Conservation (phyloP, 1,140 invertebrate species). For the Harlomillsia oculata region DNA sequence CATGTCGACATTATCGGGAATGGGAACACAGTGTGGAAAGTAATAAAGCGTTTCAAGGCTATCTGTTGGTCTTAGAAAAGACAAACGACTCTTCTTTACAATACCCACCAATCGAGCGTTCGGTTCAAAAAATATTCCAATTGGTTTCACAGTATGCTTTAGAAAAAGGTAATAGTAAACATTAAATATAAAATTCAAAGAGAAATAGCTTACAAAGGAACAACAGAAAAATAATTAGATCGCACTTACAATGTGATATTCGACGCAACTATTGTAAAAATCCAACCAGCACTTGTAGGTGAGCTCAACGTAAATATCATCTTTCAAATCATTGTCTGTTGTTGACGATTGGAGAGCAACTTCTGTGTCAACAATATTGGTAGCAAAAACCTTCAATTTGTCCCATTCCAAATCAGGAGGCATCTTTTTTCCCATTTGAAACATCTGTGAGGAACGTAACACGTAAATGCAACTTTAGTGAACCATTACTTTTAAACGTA, state of each 20-base stretch:
- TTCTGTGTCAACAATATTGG: conserved; percentile 29
- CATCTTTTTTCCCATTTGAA: conserved; percentile 7
- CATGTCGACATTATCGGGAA: conserved; percentile 4
- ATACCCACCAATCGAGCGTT: conserved; percentile 25
- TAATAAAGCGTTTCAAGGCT: conserved; percentile 32
- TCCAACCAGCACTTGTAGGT: conserved; percentile 18
- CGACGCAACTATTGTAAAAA: conserved; percentile 35
- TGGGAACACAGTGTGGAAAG: conserved; percentile 28
- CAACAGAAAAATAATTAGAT: neutral
- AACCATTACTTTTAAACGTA: no score
- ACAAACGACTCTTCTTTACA: conserved; percentile 32
- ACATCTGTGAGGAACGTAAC: no score
- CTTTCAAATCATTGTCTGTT: conserved; percentile 15
- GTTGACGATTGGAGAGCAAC: conserved; percentile 10
- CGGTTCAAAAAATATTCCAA: conserved; percentile 30
- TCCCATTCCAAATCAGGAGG: conserved; percentile 28
- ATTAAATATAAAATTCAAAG: conserved; percentile 8
- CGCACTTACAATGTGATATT: conserved; percentile 33
- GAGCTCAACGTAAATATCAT: conserved; percentile 28
- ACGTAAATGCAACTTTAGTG: neutral
- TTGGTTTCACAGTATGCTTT: conserved; percentile 31
- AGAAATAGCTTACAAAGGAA: conserved; percentile 1
- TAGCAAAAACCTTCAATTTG: conserved; percentile 20
- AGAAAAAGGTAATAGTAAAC: neutral
- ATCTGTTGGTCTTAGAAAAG: conserved; percentile 31